Conservation (phyloP, 2,888 invertebrate genomes). For the Acanthosepion pharaonis region DNA sequence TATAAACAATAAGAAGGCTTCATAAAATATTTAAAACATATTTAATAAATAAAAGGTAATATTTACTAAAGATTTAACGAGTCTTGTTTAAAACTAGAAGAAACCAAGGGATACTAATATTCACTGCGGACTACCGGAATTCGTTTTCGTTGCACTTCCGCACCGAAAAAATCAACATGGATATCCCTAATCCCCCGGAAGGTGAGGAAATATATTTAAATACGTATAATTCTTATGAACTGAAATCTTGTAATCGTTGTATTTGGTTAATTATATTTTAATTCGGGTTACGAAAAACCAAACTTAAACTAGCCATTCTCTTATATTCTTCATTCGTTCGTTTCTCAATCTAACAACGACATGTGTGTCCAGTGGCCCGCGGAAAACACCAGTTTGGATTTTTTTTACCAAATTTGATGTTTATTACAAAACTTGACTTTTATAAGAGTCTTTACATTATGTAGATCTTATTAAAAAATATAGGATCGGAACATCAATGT, state of each 20-base stretch:
- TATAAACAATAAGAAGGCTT: background rate
- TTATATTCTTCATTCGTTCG: background rate
- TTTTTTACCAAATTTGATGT: background rate
- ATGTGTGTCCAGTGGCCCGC: conserved; percentile 21
- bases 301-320: background rate
- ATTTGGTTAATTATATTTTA: background rate
- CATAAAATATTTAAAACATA: background rate
- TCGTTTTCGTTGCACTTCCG: conserved; percentile 25
- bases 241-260: background rate
- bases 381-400: background rate
- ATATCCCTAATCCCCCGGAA: conserved; percentile 58
- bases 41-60: background rate
- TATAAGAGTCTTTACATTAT: background rate
- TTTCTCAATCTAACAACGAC: background rate
- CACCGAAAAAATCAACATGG: conserved; percentile 52
- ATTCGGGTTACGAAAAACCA: background rate
- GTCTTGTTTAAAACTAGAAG: background rate
- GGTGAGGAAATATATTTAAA: conserved; percentile 51
- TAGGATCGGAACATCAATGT: background rate
- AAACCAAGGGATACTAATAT: background rate
- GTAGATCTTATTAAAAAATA: background rate
- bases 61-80: background rate
- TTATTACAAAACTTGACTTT: background rate
- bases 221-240: background rate
- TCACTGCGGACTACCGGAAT: conserved; percentile 40